Evolutionary conservation across 2,888 invertebrate species (phyloP).

Genomic region (Fragum fragum): DNA sequence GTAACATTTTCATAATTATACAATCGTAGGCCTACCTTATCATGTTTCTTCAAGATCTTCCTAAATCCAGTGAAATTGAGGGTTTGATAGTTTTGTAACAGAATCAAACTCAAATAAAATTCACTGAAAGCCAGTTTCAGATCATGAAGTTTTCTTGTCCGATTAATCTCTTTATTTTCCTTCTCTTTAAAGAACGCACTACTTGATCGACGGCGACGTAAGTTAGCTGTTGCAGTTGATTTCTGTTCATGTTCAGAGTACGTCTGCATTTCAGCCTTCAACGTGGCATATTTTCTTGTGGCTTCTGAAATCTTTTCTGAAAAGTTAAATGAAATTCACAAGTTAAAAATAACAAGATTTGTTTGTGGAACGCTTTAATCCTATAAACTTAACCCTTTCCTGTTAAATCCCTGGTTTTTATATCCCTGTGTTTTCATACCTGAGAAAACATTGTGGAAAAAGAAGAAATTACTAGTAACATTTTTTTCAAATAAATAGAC

Average conservation of each 20-base stretch:
- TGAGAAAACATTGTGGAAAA: too few relatives aligned
- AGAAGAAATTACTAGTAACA: too few relatives aligned
- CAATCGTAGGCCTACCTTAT: conserved; percentile 91
- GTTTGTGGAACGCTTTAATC: too few relatives aligned
- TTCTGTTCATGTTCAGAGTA: conserved; percentile 85
- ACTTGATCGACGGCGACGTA: conserved; percentile 69
- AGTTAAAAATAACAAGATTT: too few relatives aligned
- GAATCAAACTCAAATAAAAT: conserved; percentile 98
- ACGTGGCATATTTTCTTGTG: conserved; percentile 95
- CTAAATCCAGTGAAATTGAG: conserved; percentile 99
- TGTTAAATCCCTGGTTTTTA: too few relatives aligned
- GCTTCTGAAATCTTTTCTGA: conserved; percentile 99
- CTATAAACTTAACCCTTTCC: too few relatives aligned
- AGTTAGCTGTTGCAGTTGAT: conserved; percentile 59
- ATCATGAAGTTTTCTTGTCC: conserved; percentile 90
- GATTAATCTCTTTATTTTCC: conserved; percentile 70
- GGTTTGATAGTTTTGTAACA: conserved; percentile 99
- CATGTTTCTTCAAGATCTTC: conserved; percentile 99
- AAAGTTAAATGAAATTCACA: conserved; percentile 27
- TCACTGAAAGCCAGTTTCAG: conserved; percentile 99
- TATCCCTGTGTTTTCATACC: too few relatives aligned
- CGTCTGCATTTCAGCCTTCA: conserved; percentile 94
- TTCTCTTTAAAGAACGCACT: conserved; percentile 67
- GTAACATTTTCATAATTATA: too few relatives aligned
- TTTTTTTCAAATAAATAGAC: too few relatives aligned